These are phyloP conservation scores for Thera britannica DNA, from an alignment of 2,888 invertebrate species.

Conservation along the genomic window DNA sequence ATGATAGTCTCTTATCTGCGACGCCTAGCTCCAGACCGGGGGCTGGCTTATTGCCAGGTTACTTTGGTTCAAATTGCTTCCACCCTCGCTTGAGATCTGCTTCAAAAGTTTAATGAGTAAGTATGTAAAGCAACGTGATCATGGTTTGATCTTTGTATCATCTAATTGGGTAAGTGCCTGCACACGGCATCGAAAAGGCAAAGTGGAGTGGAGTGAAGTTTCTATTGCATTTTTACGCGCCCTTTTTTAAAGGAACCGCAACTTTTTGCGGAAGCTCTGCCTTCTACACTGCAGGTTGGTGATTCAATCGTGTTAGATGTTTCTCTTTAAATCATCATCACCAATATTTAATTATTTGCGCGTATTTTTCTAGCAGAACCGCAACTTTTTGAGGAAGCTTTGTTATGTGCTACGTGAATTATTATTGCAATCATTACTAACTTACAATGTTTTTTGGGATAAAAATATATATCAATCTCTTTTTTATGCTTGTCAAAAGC, in stretches of 20 bases:
- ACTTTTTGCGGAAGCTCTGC: neutral
- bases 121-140: constrained; percentile 33
- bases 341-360: no score
- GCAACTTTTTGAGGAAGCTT: no score
- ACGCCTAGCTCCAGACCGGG: constrained; percentile 64
- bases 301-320: no score
- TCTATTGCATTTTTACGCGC: neutral
- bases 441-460: no score
- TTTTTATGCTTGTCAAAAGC: no score
- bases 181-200: neutral
- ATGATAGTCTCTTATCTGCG: constrained; percentile 66
- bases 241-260: neutral
- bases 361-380: no score
- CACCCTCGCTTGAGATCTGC: constrained; percentile 53
- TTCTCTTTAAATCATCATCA: no score
- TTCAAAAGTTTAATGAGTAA: constrained; percentile 41
- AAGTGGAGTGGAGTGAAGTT: no score
- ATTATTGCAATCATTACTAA: no score
- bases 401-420: no score
- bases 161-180: neutral
- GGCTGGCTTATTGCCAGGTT: constrained; percentile 73
- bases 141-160: neutral
- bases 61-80: constrained; percentile 72
- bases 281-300: no score
- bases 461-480: no score